Percentiles rank a stretch among this genome's conserved stretches.
These are phyloP conservation scores for Chalcis sispes DNA, from an alignment of 2,888 invertebrate species.

Conservation along the genomic window DNA sequence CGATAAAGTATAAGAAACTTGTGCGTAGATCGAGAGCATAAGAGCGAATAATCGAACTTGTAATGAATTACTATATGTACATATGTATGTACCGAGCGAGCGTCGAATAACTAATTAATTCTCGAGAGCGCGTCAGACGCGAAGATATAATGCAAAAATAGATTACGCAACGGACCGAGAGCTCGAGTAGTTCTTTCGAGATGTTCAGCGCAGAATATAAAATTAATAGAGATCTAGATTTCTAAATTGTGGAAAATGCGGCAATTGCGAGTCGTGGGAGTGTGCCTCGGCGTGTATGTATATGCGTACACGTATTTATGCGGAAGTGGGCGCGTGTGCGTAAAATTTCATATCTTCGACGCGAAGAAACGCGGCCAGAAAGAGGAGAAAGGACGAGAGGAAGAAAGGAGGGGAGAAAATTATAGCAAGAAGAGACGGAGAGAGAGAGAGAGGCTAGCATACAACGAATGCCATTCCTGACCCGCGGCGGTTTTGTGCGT, in stretches of 20 bases:
- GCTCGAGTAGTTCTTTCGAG: slow-evolving; percentile 48
- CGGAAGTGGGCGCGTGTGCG: slow-evolving; percentile 28
- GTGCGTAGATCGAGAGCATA: background rate
- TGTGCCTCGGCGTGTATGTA: slow-evolving; percentile 59
- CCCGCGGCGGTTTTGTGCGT: slow-evolving; percentile 69
- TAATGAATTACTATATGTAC: too few relatives aligned
- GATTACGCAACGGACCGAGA: slow-evolving; percentile 58
- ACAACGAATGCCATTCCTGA: slow-evolving; percentile 71
- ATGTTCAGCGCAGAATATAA: slow-evolving; percentile 67
- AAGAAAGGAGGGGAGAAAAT: slow-evolving; percentile 55
- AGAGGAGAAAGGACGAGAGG: slow-evolving; percentile 54
- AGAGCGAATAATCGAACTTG: slow-evolving; percentile 51
- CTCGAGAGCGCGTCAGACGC: slow-evolving; percentile 31
- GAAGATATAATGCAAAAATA: slow-evolving; percentile 52
- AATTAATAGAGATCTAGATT: slow-evolving; percentile 76
- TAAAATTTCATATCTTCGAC: slow-evolving; percentile 73
- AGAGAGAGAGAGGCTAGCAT: slow-evolving; percentile 59
- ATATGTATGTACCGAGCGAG: slow-evolving; percentile 20
- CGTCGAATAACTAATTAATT: slow-evolving; percentile 53
- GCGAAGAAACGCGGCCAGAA: slow-evolving; percentile 59
- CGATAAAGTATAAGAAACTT: slow-evolving; percentile 30
- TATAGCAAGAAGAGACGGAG: slow-evolving; percentile 57
- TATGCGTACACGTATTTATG: slow-evolving; percentile 38
- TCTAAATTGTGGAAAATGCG: slow-evolving; percentile 74
- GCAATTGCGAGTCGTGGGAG: slow-evolving; percentile 74